Evolutionary conservation across 2,797 vertebrate genomes (phyloP).

Genomic region (Cetoscarus ocellatus): DNA sequence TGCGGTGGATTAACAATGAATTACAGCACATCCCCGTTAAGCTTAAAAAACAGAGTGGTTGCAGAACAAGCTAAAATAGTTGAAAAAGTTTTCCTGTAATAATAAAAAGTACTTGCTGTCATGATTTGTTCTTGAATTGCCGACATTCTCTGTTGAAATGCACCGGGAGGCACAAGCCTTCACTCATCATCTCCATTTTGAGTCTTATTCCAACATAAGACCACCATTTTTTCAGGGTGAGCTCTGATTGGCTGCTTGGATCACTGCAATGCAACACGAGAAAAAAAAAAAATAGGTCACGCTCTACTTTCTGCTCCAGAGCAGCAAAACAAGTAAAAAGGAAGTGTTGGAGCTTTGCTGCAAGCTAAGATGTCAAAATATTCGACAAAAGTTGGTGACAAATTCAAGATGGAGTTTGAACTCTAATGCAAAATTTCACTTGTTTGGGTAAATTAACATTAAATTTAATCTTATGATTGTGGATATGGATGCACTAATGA

Average conservation of each 20-base stretch:
- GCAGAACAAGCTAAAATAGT: no score
- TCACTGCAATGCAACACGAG: slow-evolving; percentile 24
- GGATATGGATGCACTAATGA: no score
- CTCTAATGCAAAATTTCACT: no score
- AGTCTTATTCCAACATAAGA: neutral
- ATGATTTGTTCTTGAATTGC: no score
- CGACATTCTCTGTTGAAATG: neutral
- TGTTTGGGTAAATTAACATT: no score
- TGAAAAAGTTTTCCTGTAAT: no score
- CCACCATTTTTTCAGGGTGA: neutral
- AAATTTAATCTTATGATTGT: no score
- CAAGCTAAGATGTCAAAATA: neutral
- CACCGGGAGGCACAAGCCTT: neutral
- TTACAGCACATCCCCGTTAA: no score
- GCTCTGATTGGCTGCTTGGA: slow-evolving; percentile 12
- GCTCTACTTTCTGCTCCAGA: neutral
- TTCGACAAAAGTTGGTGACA: neutral
- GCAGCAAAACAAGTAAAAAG: neutral
- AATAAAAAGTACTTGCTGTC: no score
- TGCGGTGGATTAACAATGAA: no score
- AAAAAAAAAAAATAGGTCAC: slow-evolving; percentile 17
- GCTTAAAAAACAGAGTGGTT: no score
- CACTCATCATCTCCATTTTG: neutral
- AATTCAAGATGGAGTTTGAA: no score
- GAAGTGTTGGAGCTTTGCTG: neutral